phyloP scores from a whole-genome alignment of 1,140 invertebrate species.

The Drosophila dunni region DNA sequence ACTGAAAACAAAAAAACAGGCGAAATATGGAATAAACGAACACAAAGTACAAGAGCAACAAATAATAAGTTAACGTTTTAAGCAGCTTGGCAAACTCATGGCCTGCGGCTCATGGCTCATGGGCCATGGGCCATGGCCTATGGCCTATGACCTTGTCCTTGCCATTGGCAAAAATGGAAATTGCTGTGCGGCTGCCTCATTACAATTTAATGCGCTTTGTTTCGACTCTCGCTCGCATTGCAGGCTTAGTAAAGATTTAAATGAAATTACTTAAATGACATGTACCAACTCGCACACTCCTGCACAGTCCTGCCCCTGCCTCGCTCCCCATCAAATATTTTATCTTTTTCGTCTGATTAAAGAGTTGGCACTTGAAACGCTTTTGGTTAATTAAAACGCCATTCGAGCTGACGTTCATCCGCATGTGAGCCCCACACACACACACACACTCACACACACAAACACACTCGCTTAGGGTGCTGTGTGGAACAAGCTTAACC shows the following conservation, averaged over 20 bases:
- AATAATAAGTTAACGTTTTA: slow-evolving; percentile 79
- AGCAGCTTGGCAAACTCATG: slow-evolving; percentile 65
- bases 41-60: slow-evolving; percentile 26
- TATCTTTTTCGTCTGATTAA: slow-evolving; percentile 11
- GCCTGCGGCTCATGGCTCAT: neutral
- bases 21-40: neutral
- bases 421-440: slow-evolving; percentile 14
- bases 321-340: neutral
- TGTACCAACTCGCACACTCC: slow-evolving; percentile 40
- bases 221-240: slow-evolving; percentile 40
- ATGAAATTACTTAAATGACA: slow-evolving; percentile 55
- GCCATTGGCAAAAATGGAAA: slow-evolving; percentile 39
- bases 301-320: neutral
- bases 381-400: slow-evolving; percentile 51
- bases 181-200: slow-evolving; percentile 67
- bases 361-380: slow-evolving; percentile 29
- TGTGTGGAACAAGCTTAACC: neutral
- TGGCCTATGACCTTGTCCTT: slow-evolving; percentile 58
- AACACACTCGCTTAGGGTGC: slow-evolving; percentile 7
- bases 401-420: slow-evolving; percentile 29
- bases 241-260: slow-evolving; percentile 71
- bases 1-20: neutral
- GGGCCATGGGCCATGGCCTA: neutral
- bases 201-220: slow-evolving; percentile 79
- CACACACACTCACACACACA: neutral